These are phyloP conservation scores for Scomberomorus guttatus DNA, from an alignment of 2,797 vertebrate genomes.

Conservation along the genomic window DNA sequence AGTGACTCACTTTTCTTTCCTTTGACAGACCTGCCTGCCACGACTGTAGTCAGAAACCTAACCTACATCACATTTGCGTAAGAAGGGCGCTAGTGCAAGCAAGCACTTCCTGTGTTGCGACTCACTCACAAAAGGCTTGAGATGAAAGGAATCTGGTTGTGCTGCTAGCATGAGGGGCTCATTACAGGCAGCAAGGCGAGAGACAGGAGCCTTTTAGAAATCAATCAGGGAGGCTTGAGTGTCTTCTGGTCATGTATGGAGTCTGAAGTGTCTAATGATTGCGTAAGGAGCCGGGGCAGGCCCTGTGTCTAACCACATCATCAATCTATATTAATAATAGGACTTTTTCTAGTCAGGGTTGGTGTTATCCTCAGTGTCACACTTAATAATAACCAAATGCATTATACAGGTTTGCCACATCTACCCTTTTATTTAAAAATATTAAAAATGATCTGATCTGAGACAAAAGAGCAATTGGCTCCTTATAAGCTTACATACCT, in stretches of 20 bases:
- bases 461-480: no score
- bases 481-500: background rate
- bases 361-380: background rate
- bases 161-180: slow-evolving; percentile 12
- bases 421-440: background rate
- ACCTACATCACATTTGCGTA: slow-evolving; percentile 74
- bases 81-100: slow-evolving; percentile 48
- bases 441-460: no score
- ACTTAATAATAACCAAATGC: background rate
- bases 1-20: slow-evolving; percentile 58
- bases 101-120: slow-evolving; percentile 68
- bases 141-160: slow-evolving; percentile 46
- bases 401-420: background rate
- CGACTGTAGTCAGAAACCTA: slow-evolving; percentile 33
- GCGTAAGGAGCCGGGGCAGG: background rate
- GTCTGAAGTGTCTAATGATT: slow-evolving; percentile 4
- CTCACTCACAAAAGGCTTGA: slow-evolving; percentile 48
- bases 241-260: background rate
- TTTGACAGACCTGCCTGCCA: slow-evolving; percentile 40
- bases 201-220: slow-evolving; percentile 15
- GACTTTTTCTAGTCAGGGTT: background rate
- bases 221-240: slow-evolving; percentile 2
- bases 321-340: background rate
- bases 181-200: slow-evolving; percentile 9
- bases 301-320: background rate